Conservation (phyloP, 2,113 vertebrate species). For the Gavialis gangeticus region DNA sequence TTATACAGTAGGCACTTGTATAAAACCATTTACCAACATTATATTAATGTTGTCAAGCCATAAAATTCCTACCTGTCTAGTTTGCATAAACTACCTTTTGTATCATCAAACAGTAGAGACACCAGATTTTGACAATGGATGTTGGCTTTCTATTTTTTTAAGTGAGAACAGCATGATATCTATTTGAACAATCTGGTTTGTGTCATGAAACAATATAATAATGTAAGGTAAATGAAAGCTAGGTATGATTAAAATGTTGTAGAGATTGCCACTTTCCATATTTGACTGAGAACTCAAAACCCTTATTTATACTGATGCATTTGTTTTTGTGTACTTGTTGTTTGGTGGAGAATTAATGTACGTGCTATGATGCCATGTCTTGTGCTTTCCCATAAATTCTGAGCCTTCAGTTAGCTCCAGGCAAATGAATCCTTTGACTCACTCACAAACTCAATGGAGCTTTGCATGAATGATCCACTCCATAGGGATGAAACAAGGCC, state of each 20-base stretch:
- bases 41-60: neutral
- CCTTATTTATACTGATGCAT: neutral
- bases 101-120: accelerated
- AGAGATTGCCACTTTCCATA: neutral
- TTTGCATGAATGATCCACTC: neutral
- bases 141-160: neutral
- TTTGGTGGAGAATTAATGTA: neutral
- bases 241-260: neutral
- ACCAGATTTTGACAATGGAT: neutral
- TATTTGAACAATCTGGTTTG: neutral
- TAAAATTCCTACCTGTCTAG: neutral
- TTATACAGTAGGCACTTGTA: neutral
- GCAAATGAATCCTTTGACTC: neutral
- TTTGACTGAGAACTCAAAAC: neutral
- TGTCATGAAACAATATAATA: neutral
- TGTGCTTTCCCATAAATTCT: neutral
- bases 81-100: neutral
- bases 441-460: neutral
- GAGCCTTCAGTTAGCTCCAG: neutral
- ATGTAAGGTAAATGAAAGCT: neutral
- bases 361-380: neutral
- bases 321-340: neutral
- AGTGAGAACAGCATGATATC: neutral
- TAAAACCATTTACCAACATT: neutral
- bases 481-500: neutral